Base-by-base conservation (phyloP, 2,113 vertebrate species). In the Phaetusa simplex region DNA sequence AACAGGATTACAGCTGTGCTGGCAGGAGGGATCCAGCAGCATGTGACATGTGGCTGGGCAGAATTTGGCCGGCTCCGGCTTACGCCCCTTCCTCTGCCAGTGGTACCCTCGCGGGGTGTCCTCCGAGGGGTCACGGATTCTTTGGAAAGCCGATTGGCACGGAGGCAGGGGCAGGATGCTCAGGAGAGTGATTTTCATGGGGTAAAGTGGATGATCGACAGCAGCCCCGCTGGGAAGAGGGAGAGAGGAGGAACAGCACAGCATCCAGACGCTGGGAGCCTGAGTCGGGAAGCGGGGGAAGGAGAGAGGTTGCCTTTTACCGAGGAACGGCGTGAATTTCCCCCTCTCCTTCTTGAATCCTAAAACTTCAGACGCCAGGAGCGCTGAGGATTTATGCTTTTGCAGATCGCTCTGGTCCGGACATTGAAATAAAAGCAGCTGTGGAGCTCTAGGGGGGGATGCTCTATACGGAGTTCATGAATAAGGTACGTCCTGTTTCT, bases 401-500 rank as follows among this genome's bases (percentile, higher is more conserved):
- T 73, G 58, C 34, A 81, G 71, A 52, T 88, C 19, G 2, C 11
- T 47, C 14, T 6, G 0, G 5, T 80, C 55, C 9, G 6, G 82
- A 43, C 21, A 12, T 13, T 26, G 58, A 81, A 69, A 64, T 30
- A 62, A 74, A 86, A 93, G n/a, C 86, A 61, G n/a, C 74, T 81
- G 82, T 42, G 70, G 74, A 81, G 45, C 42, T 88, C 32, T 30
- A 72, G 30, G 32, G 42, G 86, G 86, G 58, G 50, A 95, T 96
- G 94, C 17, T 90, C 21, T 59, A 5, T 27, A 8, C 12, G 1
- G 70, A 90, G 66, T 76, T 91, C 23, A 34, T 40, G 24, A 66
- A 78, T 38, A 85, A 97, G 97, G 97, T 97, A 96, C 1, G 94
- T 93, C 52, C 42, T 47, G 23, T 49, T 96, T 88, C 93, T 93